These are phyloP conservation scores for Anarhynchus alexandrinus DNA, from an alignment of 2,113 vertebrate species.

Conservation along the genomic window DNA sequence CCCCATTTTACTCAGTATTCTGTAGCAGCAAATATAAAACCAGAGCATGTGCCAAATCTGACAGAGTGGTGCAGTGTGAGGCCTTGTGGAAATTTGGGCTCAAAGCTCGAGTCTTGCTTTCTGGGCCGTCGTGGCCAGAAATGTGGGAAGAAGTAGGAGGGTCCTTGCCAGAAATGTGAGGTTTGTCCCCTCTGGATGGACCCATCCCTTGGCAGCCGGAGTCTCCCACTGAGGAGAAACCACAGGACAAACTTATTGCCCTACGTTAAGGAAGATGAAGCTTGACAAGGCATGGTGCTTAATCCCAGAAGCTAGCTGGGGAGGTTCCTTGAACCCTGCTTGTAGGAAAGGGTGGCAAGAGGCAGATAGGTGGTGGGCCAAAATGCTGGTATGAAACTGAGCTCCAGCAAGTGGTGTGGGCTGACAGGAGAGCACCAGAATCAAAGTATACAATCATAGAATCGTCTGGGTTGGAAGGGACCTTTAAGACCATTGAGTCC, in stretches of 20 bases:
- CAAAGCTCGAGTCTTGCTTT: neutral
- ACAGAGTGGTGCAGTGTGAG: neutral
- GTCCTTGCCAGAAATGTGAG: neutral
- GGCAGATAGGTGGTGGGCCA: neutral
- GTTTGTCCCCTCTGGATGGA: neutral
- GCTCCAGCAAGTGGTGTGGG: neutral
- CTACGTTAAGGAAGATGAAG: neutral
- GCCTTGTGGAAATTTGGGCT: neutral
- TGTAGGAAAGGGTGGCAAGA: neutral
- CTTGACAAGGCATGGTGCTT: neutral
- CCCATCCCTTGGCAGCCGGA: accelerated
- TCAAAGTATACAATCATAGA: neutral
- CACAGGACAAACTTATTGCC: neutral
- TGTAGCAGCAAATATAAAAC: neutral
- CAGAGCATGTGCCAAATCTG: neutral
- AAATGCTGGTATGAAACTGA: neutral
- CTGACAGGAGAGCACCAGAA: neutral
- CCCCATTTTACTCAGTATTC: neutral
- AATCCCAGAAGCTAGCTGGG: neutral
- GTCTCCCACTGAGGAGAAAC: neutral
- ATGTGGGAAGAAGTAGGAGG: neutral
- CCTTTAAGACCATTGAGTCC: too few relatives aligned
- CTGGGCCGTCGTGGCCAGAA: neutral
- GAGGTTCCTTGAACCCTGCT: neutral
- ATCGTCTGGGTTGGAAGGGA: too few relatives aligned